Conservation (phyloP, 2,113 vertebrate species). For the Carlito syrichta region DNA sequence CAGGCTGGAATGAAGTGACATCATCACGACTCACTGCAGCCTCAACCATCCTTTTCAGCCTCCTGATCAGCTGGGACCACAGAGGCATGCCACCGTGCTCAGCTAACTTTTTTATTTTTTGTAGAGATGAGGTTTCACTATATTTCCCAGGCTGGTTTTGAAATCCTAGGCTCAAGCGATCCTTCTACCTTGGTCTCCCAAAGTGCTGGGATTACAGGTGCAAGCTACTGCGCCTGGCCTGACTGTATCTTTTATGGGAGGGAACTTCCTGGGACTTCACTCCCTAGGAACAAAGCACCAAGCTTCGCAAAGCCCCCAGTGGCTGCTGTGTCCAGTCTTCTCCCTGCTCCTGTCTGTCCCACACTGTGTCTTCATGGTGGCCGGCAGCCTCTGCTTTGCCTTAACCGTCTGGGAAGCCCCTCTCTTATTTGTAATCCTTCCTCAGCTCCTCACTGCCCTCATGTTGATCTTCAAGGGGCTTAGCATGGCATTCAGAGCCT, state of each 20-base stretch:
- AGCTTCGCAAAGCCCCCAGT: not conserved
- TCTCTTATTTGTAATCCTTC: not conserved
- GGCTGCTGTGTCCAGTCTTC: not conserved
- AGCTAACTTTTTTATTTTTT: no score
- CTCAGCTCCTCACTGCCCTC: not conserved
- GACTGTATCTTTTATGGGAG: not conserved
- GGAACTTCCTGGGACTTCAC: not conserved
- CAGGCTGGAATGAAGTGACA: no score
- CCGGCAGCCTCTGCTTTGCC: not conserved
- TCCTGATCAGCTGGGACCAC: no score
- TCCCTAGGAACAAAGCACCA: not conserved
- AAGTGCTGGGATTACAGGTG: no score
- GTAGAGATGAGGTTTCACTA: no score
- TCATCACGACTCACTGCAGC: no score
- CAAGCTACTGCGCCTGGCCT: no score
- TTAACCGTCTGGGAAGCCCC: not conserved
- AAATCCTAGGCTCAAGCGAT: no score
- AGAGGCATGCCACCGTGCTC: no score
- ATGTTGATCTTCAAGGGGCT: not conserved
- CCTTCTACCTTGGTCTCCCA: no score
- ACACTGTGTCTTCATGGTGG: rapidly evolving
- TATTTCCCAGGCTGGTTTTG: no score
- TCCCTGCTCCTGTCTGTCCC: not conserved
- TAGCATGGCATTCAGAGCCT: not conserved
- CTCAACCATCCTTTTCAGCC: no score